Evolutionary conservation across 2,888 invertebrate genomes (phyloP).

Genomic region (Chesias legatella): DNA sequence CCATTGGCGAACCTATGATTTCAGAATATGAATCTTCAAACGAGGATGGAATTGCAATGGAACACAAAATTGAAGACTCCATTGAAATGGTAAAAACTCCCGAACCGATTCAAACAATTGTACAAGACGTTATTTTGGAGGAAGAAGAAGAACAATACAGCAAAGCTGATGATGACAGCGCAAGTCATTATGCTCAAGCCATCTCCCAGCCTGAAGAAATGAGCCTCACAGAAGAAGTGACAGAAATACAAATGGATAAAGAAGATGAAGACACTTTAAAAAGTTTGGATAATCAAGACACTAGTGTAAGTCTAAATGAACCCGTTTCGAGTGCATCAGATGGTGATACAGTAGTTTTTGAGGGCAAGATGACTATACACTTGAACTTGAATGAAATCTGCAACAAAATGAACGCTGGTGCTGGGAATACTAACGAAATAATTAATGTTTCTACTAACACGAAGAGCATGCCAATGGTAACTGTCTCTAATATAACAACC

Average conservation of each 20-base stretch:
- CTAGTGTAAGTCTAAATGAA: conserved; percentile 79
- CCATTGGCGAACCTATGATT: conserved; percentile 66
- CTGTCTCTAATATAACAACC: conserved; percentile 79
- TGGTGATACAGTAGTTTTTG: conserved; percentile 75
- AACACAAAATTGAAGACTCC: conserved; percentile 54
- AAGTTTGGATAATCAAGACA: conserved; percentile 77
- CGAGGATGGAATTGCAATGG: conserved; percentile 56
- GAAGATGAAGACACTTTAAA: conserved; percentile 76
- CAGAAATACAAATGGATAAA: conserved; percentile 75
- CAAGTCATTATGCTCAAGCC: conserved; percentile 69
- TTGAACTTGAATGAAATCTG: conserved; percentile 76
- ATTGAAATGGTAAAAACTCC: conserved; percentile 35
- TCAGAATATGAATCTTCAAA: conserved; percentile 74
- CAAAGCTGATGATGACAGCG: conserved; percentile 65
- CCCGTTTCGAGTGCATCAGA: conserved; percentile 69
- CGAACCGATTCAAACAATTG: conserved; percentile 44
- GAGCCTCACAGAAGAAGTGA: conserved; percentile 67
- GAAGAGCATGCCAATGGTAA: conserved; percentile 79
- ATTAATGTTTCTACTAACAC: conserved; percentile 61
- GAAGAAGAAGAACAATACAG: conserved; percentile 67
- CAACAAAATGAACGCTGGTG: conserved; percentile 70
- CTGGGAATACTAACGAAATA: conserved; percentile 62
- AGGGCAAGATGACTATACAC: conserved; percentile 79
- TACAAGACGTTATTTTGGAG: conserved; percentile 68
- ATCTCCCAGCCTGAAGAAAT: conserved; percentile 68